phyloP scores from a whole-genome alignment of 2,113 vertebrate genomes.

The Gopherus flavomarginatus region DNA sequence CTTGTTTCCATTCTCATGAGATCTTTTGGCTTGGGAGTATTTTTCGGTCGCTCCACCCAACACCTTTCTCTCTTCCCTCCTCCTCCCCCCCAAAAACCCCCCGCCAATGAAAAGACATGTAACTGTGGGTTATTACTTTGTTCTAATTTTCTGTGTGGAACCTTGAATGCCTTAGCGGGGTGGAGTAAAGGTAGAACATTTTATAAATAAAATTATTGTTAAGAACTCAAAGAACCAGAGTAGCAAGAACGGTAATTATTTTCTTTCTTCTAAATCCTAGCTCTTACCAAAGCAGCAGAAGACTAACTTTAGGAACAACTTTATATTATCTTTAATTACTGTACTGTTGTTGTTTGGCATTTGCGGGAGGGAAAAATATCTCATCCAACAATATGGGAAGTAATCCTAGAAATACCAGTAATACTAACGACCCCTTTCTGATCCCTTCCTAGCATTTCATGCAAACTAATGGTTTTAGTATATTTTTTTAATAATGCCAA shows the following conservation, averaged over 20 bases:
- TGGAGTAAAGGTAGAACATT: neutral
- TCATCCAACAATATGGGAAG: neutral
- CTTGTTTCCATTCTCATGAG: neutral
- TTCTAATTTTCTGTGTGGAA: constrained; percentile 1
- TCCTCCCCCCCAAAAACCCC: neutral
- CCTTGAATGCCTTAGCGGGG: neutral
- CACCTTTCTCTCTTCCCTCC: neutral
- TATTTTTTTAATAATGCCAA: neutral
- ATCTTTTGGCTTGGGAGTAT: neutral
- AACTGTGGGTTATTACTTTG: neutral
- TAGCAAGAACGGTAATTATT: neutral
- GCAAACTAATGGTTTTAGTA: neutral
- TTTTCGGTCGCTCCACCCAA: neutral
- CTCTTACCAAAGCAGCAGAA: neutral
- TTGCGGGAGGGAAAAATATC: neutral
- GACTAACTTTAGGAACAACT: neutral
- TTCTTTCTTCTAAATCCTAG: neutral
- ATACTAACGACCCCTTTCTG: neutral
- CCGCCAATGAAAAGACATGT: neutral
- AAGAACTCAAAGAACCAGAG: neutral
- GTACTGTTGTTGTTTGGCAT: neutral
- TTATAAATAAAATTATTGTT: neutral
- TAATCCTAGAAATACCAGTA: neutral
- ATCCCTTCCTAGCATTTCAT: neutral
- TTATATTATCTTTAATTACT: neutral